These are phyloP conservation scores for Athripsodes cinereus DNA, from an alignment of 2,888 invertebrate genomes.

Conservation along the genomic window DNA sequence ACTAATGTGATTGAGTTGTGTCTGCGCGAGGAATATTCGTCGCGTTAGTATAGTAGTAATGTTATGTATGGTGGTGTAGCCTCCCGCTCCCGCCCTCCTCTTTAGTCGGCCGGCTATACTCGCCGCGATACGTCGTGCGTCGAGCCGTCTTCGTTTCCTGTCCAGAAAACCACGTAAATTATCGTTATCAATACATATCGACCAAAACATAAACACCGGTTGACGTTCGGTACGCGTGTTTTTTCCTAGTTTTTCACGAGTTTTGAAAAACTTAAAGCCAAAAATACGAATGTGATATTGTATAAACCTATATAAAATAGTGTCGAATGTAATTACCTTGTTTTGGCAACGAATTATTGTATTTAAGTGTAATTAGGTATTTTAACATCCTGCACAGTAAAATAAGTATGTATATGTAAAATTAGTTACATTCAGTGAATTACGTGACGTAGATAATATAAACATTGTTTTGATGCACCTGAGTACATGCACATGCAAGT, in stretches of 20 bases:
- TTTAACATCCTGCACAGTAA: too few species aligned
- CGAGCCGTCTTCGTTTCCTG: neutral
- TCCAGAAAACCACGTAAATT: neutral
- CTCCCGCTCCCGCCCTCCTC: conserved; percentile 2
- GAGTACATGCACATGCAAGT: too few species aligned
- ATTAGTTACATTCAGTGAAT: neutral
- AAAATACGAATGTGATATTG: too few species aligned
- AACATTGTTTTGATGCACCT: neutral
- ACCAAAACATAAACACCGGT: conserved; percentile 8
- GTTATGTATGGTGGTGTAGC: too few species aligned
- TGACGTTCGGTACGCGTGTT: neutral
- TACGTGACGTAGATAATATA: neutral
- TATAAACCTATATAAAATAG: too few species aligned
- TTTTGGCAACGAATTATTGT: too few species aligned
- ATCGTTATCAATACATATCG: conserved; percentile 1
- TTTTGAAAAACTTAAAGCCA: too few species aligned
- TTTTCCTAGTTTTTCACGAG: neutral
- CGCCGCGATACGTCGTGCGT: conserved; percentile 16
- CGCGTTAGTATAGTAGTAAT: neutral
- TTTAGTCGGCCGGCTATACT: conserved; percentile 21
- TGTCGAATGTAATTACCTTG: too few species aligned
- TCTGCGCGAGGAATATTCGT: neutral
- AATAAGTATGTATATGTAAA: neutral
- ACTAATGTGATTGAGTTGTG: neutral
- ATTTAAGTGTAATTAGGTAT: neutral